Conservation (phyloP, 2,888 invertebrate genomes). For the Pocota personata region DNA sequence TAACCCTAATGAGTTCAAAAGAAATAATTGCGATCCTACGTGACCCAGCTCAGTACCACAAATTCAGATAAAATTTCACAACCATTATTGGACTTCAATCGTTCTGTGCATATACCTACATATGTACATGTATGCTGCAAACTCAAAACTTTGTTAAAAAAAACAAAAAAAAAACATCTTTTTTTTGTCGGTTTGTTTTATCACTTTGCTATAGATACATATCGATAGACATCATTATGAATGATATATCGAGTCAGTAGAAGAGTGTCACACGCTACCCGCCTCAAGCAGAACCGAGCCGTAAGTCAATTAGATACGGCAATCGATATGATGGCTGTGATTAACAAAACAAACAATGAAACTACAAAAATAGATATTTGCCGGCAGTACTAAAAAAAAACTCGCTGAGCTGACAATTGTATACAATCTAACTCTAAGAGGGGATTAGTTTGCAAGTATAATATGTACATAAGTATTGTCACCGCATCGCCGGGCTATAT, state of each 20-base stretch:
- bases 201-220: slow-evolving; percentile 10
- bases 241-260: neutral
- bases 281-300: neutral
- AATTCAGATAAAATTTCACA: slow-evolving; percentile 30
- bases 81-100: neutral
- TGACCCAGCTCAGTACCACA: slow-evolving; percentile 46
- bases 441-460: slow-evolving; percentile 18
- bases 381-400: neutral
- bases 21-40: slow-evolving; percentile 49
- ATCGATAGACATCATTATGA: slow-evolving; percentile 1
- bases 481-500: neutral
- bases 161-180: too few species aligned
- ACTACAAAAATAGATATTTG: neutral
- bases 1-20: slow-evolving; percentile 15
- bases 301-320: slow-evolving; percentile 33
- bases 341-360: slow-evolving; percentile 30
- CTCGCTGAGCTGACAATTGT: neutral
- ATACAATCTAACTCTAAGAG: neutral
- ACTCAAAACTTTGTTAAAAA: neutral
- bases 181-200: neutral
- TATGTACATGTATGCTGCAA: slow-evolving; percentile 1
- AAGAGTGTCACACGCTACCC: neutral
- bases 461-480: neutral
- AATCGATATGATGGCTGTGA: slow-evolving; percentile 19
- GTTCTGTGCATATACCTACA: too few species aligned